phyloP scores from a whole-genome alignment of 2,113 vertebrate genomes.

The Cyphomyrus discorhynchus region DNA sequence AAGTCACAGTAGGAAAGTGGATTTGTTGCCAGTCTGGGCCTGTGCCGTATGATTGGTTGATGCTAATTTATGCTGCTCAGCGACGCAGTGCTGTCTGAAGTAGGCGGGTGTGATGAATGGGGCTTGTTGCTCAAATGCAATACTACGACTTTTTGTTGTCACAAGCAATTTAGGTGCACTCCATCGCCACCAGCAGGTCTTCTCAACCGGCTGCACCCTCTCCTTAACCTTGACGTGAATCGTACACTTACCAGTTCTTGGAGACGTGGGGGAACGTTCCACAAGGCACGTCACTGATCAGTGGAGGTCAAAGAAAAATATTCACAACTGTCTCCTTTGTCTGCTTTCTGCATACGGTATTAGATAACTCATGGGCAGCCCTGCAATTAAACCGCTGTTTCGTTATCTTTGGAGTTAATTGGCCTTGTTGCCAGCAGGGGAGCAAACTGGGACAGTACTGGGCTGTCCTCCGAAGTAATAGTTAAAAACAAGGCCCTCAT shows the following conservation, averaged over 20 bases:
- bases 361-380: not conserved
- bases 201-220: not conserved
- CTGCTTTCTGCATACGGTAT: not conserved
- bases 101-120: constrained; percentile 40
- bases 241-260: not conserved
- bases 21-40: not conserved
- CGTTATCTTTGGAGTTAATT: not conserved
- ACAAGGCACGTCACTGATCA: not conserved
- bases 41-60: not conserved
- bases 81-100: constrained; percentile 28
- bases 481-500: not conserved
- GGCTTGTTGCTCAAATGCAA: constrained; percentile 37
- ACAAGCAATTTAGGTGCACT: constrained; percentile 20
- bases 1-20: not conserved
- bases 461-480: not conserved
- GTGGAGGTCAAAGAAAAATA: not conserved
- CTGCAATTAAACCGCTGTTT: not conserved
- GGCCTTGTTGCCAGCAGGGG: not conserved
- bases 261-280: not conserved
- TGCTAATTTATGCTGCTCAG: constrained; percentile 37
- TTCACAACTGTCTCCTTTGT: not conserved
- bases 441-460: not conserved
- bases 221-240: not conserved
- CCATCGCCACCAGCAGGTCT: not conserved
- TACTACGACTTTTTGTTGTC: constrained; percentile 24